These are phyloP conservation scores for Paradoxurus hermaphroditus DNA, from an alignment of 2,113 vertebrate species.

Conservation along the genomic window DNA sequence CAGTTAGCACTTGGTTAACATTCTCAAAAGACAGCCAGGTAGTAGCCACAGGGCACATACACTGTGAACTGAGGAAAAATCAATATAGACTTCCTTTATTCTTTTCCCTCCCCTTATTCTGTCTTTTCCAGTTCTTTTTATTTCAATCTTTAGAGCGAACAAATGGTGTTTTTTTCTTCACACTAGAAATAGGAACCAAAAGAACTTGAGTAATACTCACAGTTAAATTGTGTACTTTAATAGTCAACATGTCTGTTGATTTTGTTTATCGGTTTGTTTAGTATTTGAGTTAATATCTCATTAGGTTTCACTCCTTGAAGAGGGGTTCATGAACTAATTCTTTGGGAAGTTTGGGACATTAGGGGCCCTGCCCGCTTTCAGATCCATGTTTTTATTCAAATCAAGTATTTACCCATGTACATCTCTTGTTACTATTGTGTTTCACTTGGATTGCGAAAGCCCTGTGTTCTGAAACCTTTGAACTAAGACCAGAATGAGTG, in stretches of 20 bases:
- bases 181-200: not conserved
- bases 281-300: not conserved
- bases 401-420: not conserved
- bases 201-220: not conserved
- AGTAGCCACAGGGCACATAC: not conserved
- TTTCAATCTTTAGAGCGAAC: not conserved
- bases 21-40: not conserved
- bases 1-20: not conserved
- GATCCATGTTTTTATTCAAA: not conserved
- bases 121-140: not conserved
- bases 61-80: not conserved
- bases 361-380: not conserved
- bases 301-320: not conserved
- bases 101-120: not conserved
- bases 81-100: not conserved
- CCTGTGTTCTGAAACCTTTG: slow-evolving; percentile 23
- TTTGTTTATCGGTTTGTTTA: not conserved
- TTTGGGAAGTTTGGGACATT: not conserved
- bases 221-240: not conserved
- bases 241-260: not conserved
- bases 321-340: not conserved
- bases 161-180: not conserved
- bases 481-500: not conserved
- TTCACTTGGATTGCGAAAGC: not conserved
- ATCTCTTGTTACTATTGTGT: not conserved